These are phyloP conservation scores for Philopotamus ludificatus DNA, from an alignment of 1,140 invertebrate species.

Conservation along the genomic window DNA sequence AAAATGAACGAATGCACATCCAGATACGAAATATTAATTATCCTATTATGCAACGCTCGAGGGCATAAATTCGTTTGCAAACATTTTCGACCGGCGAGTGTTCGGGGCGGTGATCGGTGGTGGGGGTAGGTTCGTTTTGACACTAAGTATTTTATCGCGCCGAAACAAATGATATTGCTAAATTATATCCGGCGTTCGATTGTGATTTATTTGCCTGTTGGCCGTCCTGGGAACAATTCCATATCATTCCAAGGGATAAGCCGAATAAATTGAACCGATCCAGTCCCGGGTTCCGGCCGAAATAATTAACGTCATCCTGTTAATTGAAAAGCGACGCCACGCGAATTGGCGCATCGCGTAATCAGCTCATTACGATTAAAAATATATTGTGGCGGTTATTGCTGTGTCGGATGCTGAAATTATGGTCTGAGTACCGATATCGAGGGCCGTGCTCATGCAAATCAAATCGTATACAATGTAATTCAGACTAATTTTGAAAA, in stretches of 20 bases:
- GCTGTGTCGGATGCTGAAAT: too few species aligned
- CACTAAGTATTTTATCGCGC: constrained; percentile 33
- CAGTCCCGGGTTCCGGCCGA: not conserved
- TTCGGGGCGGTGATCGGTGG: too few species aligned
- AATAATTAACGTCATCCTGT: not conserved
- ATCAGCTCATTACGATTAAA: too few species aligned
- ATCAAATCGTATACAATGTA: too few species aligned
- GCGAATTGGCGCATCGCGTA: not conserved
- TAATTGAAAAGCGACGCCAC: not conserved
- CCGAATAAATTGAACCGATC: not conserved
- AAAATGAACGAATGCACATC: too few species aligned
- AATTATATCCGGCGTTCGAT: constrained; percentile 28
- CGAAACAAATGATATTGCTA: constrained; percentile 37
- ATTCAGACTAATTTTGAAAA: too few species aligned
- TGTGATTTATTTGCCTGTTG: constrained; percentile 33
- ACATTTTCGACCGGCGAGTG: not conserved
- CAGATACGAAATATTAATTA: not conserved
- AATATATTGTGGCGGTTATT: too few species aligned
- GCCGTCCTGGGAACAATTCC: not conserved
- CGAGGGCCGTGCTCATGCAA: too few species aligned
- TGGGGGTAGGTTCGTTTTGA: too few species aligned
- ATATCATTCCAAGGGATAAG: constrained; percentile 4
- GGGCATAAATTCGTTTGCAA: not conserved
- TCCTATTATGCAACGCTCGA: not conserved
- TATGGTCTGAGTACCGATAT: too few species aligned